These are phyloP conservation scores for Chinchilla lanigera DNA, from an alignment of 2,113 vertebrate species.

Conservation along the genomic window DNA sequence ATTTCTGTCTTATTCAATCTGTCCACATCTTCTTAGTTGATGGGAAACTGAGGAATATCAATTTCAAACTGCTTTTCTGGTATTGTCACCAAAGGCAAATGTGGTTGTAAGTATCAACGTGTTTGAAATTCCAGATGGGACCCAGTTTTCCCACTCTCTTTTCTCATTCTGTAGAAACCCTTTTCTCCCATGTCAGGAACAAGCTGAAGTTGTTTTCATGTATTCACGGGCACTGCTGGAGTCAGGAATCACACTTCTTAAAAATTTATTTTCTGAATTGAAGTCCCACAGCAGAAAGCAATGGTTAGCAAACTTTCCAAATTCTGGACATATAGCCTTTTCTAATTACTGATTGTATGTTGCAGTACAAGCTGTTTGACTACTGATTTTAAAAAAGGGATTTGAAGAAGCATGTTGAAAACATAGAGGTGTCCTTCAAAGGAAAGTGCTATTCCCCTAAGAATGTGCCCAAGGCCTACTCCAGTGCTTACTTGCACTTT, in stretches of 20 bases:
- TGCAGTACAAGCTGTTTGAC: neutral
- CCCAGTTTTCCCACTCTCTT: neutral
- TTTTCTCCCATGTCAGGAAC: neutral
- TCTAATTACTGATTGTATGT: neutral
- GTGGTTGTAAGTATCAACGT: neutral
- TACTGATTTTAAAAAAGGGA: neutral
- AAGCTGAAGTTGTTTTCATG: neutral
- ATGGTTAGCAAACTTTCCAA: neutral
- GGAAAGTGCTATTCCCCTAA: neutral
- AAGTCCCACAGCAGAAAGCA: neutral
- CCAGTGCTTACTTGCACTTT: neutral
- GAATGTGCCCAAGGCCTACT: neutral
- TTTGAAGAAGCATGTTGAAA: neutral
- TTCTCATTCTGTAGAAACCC: neutral
- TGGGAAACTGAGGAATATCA: neutral
- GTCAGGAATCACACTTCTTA: constrained; percentile 40
- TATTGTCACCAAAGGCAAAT: neutral
- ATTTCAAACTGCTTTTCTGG: neutral
- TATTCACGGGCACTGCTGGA: neutral
- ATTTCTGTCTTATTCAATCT: neutral
- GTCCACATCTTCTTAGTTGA: neutral
- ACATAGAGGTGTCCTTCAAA: neutral
- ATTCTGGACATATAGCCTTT: neutral
- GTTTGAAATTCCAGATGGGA: neutral
- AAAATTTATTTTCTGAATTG: neutral